A percentile compares a stretch with the other conserved stretches of the same genome.
Conservation (phyloP, 1,140 invertebrate species). For the Harpegnathos saltator region DNA sequence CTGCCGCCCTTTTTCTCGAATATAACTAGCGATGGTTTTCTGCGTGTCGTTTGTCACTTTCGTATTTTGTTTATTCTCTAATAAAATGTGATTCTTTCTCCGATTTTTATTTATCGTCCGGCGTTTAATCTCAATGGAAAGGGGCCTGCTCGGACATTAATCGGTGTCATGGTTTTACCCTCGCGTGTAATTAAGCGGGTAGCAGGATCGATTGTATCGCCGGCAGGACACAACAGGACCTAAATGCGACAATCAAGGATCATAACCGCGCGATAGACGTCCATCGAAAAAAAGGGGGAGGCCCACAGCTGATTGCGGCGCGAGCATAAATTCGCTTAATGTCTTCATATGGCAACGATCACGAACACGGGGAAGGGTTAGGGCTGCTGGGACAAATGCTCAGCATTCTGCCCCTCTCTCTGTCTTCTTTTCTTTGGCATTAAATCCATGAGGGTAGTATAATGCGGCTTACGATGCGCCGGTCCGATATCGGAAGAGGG, state of each 20-base stretch:
- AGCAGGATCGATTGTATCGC: background rate
- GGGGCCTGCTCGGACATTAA: background rate
- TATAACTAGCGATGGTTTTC: background rate
- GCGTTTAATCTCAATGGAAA: constrained; percentile 23
- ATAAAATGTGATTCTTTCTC: background rate
- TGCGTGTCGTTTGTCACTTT: too few species aligned
- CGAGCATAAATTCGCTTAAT: constrained; percentile 82
- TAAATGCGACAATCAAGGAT: constrained; percentile 54
- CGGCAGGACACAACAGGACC: constrained; percentile 11
- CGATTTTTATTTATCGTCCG: constrained; percentile 14
- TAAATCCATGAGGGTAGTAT: constrained; percentile 45
- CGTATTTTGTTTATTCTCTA: background rate
- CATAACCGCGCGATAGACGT: constrained; percentile 37
- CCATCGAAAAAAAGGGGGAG: constrained; percentile 35
- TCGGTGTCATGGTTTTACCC: constrained; percentile 9
- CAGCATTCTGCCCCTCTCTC: constrained; percentile 2
- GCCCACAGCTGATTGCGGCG: constrained; percentile 77
- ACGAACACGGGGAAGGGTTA: constrained; percentile 75
- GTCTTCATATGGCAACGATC: constrained; percentile 80
- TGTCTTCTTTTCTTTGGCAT: constrained; percentile 1
- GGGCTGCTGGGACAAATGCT: constrained; percentile 42
- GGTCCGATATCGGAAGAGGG: constrained; percentile 45
- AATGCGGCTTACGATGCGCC: constrained; percentile 43
- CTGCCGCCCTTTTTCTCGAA: background rate
- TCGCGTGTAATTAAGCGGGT: background rate